phyloP scores from a whole-genome alignment of 2,888 invertebrate species.

The Nipponacmea schrenckii region DNA sequence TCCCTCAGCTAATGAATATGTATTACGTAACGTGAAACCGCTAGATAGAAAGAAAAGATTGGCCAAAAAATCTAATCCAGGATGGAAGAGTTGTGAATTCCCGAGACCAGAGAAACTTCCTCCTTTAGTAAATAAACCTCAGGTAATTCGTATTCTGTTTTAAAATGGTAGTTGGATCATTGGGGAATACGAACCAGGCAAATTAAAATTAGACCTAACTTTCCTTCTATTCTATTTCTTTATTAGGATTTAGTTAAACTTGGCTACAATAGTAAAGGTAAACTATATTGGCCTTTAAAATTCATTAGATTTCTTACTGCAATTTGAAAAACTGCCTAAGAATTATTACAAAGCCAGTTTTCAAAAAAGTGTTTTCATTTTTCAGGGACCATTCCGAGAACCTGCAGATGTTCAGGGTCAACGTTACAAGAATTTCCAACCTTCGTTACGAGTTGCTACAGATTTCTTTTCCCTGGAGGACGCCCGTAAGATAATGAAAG shows the following conservation, averaged over 20 bases:
- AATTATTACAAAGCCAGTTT: too few relatives aligned
- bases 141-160: conserved; percentile 43
- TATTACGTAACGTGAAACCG: conserved; percentile 57
- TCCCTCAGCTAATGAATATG: conserved; percentile 58
- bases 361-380: too few relatives aligned
- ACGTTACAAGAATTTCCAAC: conserved; percentile 64
- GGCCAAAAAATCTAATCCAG: conserved; percentile 49
- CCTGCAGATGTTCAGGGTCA: conserved; percentile 64
- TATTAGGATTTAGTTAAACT: too few relatives aligned
- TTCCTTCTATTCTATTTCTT: too few relatives aligned
- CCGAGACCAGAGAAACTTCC: conserved; percentile 56
- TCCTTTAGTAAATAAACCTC: conserved; percentile 60
- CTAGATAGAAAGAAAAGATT: conserved; percentile 44
- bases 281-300: too few relatives aligned
- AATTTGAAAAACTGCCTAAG: too few relatives aligned
- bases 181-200: too few relatives aligned
- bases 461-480: conserved; percentile 63
- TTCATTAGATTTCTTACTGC: too few relatives aligned
- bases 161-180: too few relatives aligned
- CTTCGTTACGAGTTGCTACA: conserved; percentile 62
- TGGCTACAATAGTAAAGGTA: too few relatives aligned
- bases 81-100: conserved; percentile 56
- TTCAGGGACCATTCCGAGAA: conserved; percentile 66
- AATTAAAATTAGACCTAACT: too few relatives aligned
- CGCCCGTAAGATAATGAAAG: conserved; percentile 60